A percentile compares a stretch with the other conserved stretches of the same genome.
Conservation (phyloP, 2,888 invertebrate species). For the Gymnoscelis rufifasciata region DNA sequence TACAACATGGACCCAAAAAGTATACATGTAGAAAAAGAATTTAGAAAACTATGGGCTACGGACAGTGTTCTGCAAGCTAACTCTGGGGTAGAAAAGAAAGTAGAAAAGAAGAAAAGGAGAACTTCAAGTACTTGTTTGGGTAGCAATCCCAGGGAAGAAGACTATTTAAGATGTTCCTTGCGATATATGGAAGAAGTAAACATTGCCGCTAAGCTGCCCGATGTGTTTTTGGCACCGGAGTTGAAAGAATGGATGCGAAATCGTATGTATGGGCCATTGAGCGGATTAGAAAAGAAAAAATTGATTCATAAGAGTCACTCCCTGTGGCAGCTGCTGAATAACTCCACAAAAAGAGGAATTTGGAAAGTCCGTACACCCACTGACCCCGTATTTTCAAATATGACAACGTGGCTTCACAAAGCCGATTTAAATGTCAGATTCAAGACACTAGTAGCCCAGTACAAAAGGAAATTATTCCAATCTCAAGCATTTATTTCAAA, state of each 20-base stretch:
- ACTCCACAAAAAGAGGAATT: conserved; percentile 38
- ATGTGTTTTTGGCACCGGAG: conserved; percentile 58
- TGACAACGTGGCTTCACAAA: conserved; percentile 55
- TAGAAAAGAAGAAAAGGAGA: conserved; percentile 41
- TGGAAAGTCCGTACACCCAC: conserved; percentile 47
- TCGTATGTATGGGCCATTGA: conserved; percentile 53
- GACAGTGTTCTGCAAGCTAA: conserved; percentile 55
- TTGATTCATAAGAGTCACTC: conserved; percentile 42
- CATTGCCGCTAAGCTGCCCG: conserved; percentile 61
- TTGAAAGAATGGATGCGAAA: conserved; percentile 66
- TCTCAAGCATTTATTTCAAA: conserved; percentile 53
- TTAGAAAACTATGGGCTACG: conserved; percentile 59
- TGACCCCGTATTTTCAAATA: conserved; percentile 39
- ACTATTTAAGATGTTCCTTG: conserved; percentile 61
- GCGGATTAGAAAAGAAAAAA: conserved; percentile 34
- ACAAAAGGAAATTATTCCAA: conserved; percentile 47
- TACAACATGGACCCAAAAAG: conserved; percentile 53
- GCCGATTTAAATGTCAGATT: conserved; percentile 50
- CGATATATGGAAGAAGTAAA: conserved; percentile 48
- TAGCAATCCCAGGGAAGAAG: conserved; percentile 45
- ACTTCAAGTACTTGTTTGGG: conserved; percentile 52
- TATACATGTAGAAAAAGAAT: conserved; percentile 51
- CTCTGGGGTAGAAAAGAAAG: conserved; percentile 44
- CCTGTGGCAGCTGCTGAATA: conserved; percentile 49
- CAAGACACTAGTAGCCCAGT: conserved; percentile 39